phyloP scores from a whole-genome alignment of 2,113 vertebrate genomes.

The Aspidoscelis tigris region DNA sequence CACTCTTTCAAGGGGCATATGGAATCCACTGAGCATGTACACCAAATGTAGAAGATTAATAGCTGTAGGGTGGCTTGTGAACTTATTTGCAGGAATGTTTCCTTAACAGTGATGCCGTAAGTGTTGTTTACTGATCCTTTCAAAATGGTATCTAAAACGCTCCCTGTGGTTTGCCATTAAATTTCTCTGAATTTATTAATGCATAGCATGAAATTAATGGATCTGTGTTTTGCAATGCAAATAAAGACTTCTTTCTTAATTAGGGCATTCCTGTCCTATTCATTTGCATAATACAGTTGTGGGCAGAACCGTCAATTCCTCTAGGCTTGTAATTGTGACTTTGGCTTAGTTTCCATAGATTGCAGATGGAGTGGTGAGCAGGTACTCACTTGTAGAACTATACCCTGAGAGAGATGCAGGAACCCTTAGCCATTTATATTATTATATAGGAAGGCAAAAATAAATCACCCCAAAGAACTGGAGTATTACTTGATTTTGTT shows the following conservation, averaged over 20 bases:
- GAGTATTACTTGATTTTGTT: no score
- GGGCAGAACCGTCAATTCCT: neutral
- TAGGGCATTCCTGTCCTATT: neutral
- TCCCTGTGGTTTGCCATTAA: neutral
- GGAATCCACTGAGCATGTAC: conserved; percentile 35
- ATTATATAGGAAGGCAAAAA: no score
- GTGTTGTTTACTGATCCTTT: conserved; percentile 30
- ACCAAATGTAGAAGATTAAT: conserved; percentile 34
- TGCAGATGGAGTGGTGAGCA: neutral
- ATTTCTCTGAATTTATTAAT: conserved; percentile 27
- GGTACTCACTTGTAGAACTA: neutral
- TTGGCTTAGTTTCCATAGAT: neutral
- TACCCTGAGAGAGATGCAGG: no score
- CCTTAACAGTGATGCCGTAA: conserved; percentile 6
- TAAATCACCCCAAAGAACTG: no score
- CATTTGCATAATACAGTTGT: neutral
- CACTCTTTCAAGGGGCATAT: conserved; percentile 21
- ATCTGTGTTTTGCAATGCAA: neutral
- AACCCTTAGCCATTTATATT: no score
- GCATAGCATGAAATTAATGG: conserved; percentile 3
- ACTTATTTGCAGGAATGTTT: conserved; percentile 32
- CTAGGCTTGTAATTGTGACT: neutral
- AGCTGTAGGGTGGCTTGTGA: conserved; percentile 33
- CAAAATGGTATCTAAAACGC: neutral
- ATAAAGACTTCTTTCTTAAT: neutral